Conservation (phyloP, 2,113 vertebrate genomes). For the Hippocampus comes region DNA sequence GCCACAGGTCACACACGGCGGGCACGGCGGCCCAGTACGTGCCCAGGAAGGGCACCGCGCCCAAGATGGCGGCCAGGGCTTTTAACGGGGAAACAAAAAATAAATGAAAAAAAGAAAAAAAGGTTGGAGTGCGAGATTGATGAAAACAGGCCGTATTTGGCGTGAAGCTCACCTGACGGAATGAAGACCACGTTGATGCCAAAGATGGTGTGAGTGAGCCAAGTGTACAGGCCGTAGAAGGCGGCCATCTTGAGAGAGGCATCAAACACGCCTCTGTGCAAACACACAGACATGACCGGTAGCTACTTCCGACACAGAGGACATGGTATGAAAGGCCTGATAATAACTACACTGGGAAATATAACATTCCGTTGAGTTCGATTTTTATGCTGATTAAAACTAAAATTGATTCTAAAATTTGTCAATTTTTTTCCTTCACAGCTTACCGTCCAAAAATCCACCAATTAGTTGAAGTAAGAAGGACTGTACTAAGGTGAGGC, state of each 20-base stretch:
- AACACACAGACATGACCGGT: constrained; percentile 8
- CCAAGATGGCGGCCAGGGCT: constrained; percentile 90
- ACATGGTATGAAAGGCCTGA: too few species aligned
- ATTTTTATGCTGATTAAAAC: too few species aligned
- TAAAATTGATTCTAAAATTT: too few species aligned
- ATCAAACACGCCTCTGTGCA: constrained; percentile 93
- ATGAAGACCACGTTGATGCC: constrained; percentile 99
- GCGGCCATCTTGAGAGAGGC: constrained; percentile 98
- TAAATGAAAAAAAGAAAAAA: background rate
- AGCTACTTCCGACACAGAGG: constrained; percentile 3
- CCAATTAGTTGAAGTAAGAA: too few species aligned
- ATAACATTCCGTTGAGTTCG: too few species aligned
- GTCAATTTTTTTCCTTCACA: too few species aligned
- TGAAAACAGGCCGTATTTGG: background rate
- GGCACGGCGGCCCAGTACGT: constrained; percentile 96
- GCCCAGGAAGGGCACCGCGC: constrained; percentile 94
- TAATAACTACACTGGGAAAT: too few species aligned
- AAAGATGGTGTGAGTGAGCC: constrained; percentile 98
- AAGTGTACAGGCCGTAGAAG: constrained; percentile 98
- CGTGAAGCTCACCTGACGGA: constrained; percentile 84
- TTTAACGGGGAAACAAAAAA: background rate
- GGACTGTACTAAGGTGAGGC: too few species aligned
- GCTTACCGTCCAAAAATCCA: too few species aligned
- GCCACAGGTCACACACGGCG: constrained; percentile 91
- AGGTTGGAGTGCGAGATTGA: background rate